phyloP scores from a whole-genome alignment of 23 tunicate genomes.

The Trididemnum miniatum region DNA sequence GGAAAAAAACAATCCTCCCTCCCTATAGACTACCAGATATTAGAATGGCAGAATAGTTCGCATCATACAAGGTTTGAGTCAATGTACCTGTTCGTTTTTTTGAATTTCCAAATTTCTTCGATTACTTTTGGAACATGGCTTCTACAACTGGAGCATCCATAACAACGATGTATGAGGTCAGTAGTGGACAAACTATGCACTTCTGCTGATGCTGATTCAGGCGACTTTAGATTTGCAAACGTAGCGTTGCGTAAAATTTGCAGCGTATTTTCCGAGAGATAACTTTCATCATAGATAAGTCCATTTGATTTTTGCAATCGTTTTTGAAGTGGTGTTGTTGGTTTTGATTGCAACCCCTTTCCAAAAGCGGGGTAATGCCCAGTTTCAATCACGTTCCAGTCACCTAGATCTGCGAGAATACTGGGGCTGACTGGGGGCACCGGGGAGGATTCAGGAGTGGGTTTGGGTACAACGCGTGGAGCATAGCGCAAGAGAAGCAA shows the following conservation, averaged over 20 bases:
- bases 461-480: too few species aligned
- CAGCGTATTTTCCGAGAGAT: not conserved
- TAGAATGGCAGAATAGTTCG: too few species aligned
- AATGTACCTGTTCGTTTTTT: not conserved
- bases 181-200: not conserved
- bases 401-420: not conserved
- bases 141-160: not conserved
- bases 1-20: not conserved
- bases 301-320: not conserved
- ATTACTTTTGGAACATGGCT: not conserved
- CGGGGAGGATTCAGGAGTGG: too few species aligned
- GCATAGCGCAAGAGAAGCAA: too few species aligned
- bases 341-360: not conserved
- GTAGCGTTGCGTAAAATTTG: not conserved
- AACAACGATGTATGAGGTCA: not conserved
- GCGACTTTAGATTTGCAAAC: not conserved
- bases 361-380: not conserved
- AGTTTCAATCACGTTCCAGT: not conserved
- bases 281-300: not conserved
- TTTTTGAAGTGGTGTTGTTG: not conserved
- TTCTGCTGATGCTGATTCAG: not conserved
- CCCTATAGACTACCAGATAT: too few species aligned
- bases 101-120: not conserved
- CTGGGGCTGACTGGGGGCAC: too few species aligned
- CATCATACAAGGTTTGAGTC: not conserved